These are phyloP conservation scores for Caenorhabditis latens DNA, from an alignment of 1,140 invertebrate species.

Conservation along the genomic window DNA sequence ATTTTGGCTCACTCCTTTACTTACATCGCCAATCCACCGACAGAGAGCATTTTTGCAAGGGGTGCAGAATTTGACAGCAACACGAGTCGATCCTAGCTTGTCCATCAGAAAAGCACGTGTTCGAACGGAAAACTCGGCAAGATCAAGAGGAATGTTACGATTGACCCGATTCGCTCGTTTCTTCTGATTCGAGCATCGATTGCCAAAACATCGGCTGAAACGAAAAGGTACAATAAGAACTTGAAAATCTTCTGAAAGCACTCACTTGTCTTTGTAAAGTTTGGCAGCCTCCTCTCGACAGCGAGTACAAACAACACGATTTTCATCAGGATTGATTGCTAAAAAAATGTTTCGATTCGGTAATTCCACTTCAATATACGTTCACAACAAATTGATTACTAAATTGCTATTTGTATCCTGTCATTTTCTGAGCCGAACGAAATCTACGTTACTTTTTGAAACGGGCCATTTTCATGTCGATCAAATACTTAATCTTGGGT, in stretches of 20 bases:
- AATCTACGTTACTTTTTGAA: too few relatives aligned
- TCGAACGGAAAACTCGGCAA: slow-evolving; percentile 4
- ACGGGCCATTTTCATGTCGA: too few relatives aligned
- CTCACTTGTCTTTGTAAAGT: slow-evolving; percentile 37
- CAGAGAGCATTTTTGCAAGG: slow-evolving; percentile 20
- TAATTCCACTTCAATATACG: background rate
- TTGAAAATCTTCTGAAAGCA: background rate
- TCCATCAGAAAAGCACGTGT: slow-evolving; percentile 26
- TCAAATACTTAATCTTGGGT: too few relatives aligned
- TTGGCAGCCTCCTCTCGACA: slow-evolving; percentile 36
- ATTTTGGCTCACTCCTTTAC: background rate
- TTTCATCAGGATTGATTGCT: slow-evolving; percentile 30
- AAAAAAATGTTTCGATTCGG: background rate
- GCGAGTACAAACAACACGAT: background rate
- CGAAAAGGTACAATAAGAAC: background rate
- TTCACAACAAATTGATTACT: too few relatives aligned
- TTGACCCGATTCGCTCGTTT: slow-evolving; percentile 40
- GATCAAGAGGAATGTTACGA: slow-evolving; percentile 12
- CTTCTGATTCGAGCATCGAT: slow-evolving; percentile 49
- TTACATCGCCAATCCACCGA: slow-evolving; percentile 15
- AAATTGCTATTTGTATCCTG: too few relatives aligned
- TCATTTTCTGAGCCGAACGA: too few relatives aligned
- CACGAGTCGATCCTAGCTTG: slow-evolving; percentile 22
- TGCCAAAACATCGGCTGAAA: slow-evolving; percentile 36
- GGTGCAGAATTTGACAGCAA: slow-evolving; percentile 38